phyloP scores from a whole-genome alignment of 2,888 invertebrate species.

The Ectobius pallidus region DNA sequence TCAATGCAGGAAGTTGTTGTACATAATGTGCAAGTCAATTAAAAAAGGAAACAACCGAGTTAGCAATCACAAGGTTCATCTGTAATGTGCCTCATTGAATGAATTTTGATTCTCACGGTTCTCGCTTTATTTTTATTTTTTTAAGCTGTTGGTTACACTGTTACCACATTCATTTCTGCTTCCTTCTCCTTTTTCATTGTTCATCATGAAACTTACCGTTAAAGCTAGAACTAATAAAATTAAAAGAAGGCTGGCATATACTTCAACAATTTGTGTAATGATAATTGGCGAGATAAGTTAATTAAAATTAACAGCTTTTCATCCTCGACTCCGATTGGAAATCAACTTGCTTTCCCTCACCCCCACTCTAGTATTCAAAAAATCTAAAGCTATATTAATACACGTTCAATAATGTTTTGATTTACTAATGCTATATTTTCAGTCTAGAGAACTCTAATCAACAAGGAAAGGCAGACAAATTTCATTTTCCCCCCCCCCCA shows the following conservation, averaged over 20 bases:
- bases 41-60: not conserved
- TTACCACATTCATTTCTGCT: not conserved
- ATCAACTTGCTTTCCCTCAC: too few relatives aligned
- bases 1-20: too few relatives aligned
- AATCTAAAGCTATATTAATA: not conserved
- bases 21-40: too few relatives aligned
- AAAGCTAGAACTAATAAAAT: not conserved
- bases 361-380: too few relatives aligned
- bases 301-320: too few relatives aligned
- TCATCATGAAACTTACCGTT: not conserved
- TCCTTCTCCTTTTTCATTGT: not conserved
- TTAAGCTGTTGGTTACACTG: too few relatives aligned
- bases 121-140: not conserved
- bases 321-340: too few relatives aligned
- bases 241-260: not conserved
- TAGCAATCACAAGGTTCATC: not conserved
- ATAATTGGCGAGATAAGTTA: too few relatives aligned
- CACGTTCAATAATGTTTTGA: not conserved
- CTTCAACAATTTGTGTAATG: not conserved
- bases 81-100: not conserved
- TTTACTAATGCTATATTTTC: not conserved
- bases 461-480: not conserved
- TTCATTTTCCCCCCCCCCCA: not conserved
- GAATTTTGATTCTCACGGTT: not conserved
- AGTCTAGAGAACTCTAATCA: not conserved